Evolutionary conservation across 2,113 vertebrate species (phyloP), one percentile per base, ranked within the genome.

Genomic region (Bagarius yarrelli): DNA sequence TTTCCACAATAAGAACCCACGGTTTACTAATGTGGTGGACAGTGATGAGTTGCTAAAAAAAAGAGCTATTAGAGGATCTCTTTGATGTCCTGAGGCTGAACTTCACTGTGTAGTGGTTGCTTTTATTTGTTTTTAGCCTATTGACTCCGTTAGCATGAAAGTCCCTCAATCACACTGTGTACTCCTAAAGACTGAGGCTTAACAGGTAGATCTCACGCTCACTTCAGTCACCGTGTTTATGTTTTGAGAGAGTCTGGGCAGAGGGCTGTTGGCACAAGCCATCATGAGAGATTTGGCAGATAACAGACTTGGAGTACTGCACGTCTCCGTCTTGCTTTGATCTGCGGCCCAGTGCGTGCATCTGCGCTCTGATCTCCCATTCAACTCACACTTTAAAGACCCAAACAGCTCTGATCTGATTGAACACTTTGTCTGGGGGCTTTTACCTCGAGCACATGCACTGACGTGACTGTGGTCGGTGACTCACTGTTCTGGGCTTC

Each of bases 301-400:
- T 57, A 60, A 76, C 40, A 73, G 52, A 73, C 67, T 60, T 70
- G n/a, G 55, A 75, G 57, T 70, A 61, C 76, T 81, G 78, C 66
- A 34, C 60, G 73, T 25, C 59, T 71, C 64, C 4, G 21, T 52
- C 71, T 75, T 19, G 53, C 77, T 85, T 85, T 85, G 80, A 86
- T 80, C 85, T 78, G 59, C 6, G 25, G 55, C 60, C n/a, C 44
- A 21, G 69, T 44, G 71, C 34, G 52, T 76, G 32, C 80, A 76
- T 59, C 50, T 79, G 53, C 30, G 27, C 52, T 67, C 71, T 78
- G 71, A 61, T 80, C 61, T 76, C n/a, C 25, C 69, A 36, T 63
- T 78, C 81, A 80, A 64, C 60, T 76, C 79, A 53, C 76, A 61
- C 32, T 61, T 55, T 78, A 79, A 67, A 74, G 50, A 79, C 50